Conservation (phyloP, 2,888 invertebrate genomes). For the Microdon myrmicae region DNA sequence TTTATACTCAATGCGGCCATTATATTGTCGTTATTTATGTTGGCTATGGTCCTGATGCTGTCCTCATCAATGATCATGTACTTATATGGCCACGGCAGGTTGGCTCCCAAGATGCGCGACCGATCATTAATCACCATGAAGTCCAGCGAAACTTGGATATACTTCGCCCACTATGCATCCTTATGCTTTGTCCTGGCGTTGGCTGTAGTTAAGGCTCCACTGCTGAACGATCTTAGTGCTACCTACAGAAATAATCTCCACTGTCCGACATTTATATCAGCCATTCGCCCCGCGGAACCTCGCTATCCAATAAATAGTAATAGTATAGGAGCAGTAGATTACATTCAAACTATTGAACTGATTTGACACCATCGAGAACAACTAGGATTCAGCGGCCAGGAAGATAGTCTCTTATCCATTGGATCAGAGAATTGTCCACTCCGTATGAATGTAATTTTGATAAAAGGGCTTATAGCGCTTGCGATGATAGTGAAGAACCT, state of each 20-base stretch:
- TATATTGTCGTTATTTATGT: slow-evolving; percentile 74
- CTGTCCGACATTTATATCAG: slow-evolving; percentile 76
- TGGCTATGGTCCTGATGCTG: slow-evolving; percentile 77
- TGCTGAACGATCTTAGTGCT: slow-evolving; percentile 85
- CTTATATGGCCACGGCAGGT: slow-evolving; percentile 81
- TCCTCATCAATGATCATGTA: slow-evolving; percentile 83
- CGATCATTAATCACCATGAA: slow-evolving; percentile 74
- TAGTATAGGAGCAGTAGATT: too few species aligned
- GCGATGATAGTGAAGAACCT: too few species aligned
- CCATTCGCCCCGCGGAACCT: slow-evolving; percentile 71
- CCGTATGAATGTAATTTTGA: too few species aligned
- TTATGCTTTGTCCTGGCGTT: slow-evolving; percentile 80
- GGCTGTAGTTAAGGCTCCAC: slow-evolving; percentile 81
- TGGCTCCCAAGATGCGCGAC: slow-evolving; percentile 70
- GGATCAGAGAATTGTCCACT: too few species aligned
- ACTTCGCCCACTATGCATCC: slow-evolving; percentile 85
- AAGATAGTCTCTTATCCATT: too few species aligned
- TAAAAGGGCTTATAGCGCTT: too few species aligned
- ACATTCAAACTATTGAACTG: too few species aligned
- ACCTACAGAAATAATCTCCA: slow-evolving; percentile 81
- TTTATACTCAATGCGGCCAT: slow-evolving; percentile 77
- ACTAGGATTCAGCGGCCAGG: too few species aligned
- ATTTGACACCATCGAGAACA: too few species aligned
- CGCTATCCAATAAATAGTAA: too few species aligned
- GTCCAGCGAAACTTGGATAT: slow-evolving; percentile 73